These are phyloP conservation scores for Dasyurus viverrinus DNA, from an alignment of 2,113 vertebrate genomes.

Conservation along the genomic window DNA sequence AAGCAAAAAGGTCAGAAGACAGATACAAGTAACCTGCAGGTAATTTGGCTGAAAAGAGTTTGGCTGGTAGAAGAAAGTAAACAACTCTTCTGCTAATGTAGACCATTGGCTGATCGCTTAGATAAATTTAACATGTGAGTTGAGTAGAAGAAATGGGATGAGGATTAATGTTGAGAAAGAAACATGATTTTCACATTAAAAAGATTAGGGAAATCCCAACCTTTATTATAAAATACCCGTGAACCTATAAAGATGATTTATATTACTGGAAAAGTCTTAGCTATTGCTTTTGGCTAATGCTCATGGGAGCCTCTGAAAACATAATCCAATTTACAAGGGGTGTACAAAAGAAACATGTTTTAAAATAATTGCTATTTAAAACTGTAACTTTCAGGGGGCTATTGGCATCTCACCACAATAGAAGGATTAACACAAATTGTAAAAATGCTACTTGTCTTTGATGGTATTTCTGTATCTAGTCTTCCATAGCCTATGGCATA, in stretches of 20 bases:
- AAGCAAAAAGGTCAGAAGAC: conserved; percentile 40
- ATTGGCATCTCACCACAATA: conserved; percentile 69
- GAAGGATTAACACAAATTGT: conserved; percentile 70
- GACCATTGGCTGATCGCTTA: conserved; percentile 71
- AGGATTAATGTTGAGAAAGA: conserved; percentile 77
- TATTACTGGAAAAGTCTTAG: conserved; percentile 66
- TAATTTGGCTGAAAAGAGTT: conserved; percentile 58
- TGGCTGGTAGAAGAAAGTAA: conserved; percentile 60
- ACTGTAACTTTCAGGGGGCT: conserved; percentile 67
- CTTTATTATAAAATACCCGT: conserved; percentile 65
- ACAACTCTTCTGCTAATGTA: conserved; percentile 49
- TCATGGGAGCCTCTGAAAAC: conserved; percentile 66
- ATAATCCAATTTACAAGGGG: conserved; percentile 72
- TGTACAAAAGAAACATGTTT: conserved; percentile 74
- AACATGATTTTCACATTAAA: conserved; percentile 73
- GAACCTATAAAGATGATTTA: conserved; percentile 69
- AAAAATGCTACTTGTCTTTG: conserved; percentile 56
- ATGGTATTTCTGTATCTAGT: conserved; percentile 20
- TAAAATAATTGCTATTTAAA: conserved; percentile 79
- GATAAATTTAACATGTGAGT: conserved; percentile 75
- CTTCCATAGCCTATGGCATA: conserved; percentile 2
- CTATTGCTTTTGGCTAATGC: conserved; percentile 67
- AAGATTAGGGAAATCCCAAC: conserved; percentile 63
- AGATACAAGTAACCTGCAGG: conserved; percentile 14
- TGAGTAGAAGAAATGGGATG: conserved; percentile 66